phyloP scores from a whole-genome alignment of 2,888 invertebrate species.

The Synergus japonicus region DNA sequence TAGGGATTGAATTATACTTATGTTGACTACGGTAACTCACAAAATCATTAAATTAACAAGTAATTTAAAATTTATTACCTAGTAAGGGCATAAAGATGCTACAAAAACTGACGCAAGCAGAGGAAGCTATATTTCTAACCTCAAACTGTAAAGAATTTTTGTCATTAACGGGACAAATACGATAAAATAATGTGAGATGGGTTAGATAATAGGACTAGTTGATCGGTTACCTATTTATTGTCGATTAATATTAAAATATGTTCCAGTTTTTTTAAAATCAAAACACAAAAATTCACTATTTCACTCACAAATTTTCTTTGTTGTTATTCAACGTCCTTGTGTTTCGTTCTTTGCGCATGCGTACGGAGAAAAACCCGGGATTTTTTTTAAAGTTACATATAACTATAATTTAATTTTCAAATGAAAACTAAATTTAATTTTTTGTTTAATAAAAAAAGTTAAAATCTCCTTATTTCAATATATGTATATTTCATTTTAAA shows the following conservation, averaged over 20 bases:
- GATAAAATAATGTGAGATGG: background rate
- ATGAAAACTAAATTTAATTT: too few species aligned
- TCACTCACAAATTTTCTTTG: constrained; percentile 1
- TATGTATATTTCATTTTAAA: too few species aligned
- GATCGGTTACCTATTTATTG: background rate
- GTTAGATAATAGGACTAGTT: background rate
- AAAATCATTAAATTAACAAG: background rate
- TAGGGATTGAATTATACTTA: background rate
- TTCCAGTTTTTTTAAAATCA: constrained; percentile 18
- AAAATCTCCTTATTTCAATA: too few species aligned
- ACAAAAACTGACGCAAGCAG: background rate
- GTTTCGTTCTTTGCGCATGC: background rate
- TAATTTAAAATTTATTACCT: background rate
- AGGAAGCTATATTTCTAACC: constrained; percentile 16
- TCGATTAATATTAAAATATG: background rate
- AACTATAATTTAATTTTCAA: too few species aligned
- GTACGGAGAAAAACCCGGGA: background rate
- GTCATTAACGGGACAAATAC: background rate
- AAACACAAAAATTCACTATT: constrained; percentile 7
- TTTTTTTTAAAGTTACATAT: background rate
- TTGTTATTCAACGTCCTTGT: constrained; percentile 21
- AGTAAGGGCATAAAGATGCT: background rate
- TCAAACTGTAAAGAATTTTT: constrained; percentile 6
- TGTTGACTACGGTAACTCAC: background rate
- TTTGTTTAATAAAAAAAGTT: too few species aligned